Evolutionary conservation across 2,113 vertebrate species (phyloP), one percentile per base, ranked within the genome.

Genomic region (Motacilla tschutschensis): DNA sequence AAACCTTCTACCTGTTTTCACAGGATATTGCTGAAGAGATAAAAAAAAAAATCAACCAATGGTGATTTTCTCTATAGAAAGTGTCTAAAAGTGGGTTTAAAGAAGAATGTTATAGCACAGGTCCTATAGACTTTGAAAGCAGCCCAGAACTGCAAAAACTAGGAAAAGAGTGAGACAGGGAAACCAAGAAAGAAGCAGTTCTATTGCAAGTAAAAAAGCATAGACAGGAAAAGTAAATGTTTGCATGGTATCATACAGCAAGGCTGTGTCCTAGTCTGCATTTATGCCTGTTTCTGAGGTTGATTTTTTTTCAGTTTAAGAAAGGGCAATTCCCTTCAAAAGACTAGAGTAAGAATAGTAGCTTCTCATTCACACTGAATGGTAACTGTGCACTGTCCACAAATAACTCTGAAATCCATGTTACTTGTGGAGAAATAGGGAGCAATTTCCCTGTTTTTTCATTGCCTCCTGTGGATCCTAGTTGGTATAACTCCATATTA

Each of bases 221-320:
- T 40, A 83, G 67, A 60, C 51, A 66, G 64, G 79, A 93, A 91
- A 94, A 79, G 36, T 40, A 84, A 93, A 85, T 67, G 14, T 54
- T 88, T 31, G 60, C 77, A 65, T 75, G 48, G n/a, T 80, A 71
- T 64, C 19, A 87, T 63, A 66, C 54, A 74, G 22, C 50, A 84
- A 89, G 57, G 46, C 26, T 93, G 62, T 75, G 66, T 80, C 75
- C 29, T 41, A 35, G 38, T 41, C 29, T 75, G 40, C 46, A 38
- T 65, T 87, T 44, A n/a, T 17, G 3, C 12, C 26, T 60, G 5
- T 64, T 67, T 53, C 29, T 74, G 66, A 76, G 44, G 21, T 22
- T 66, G 21, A 33, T 31, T 48, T 48, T 51, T 57, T 50, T 15
- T 35, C 19, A 33, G 5, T 58, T 67, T 62, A 70, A 73, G 35